phyloP scores from a whole-genome alignment of 2,888 invertebrate genomes.

The Diarsia rubi region DNA sequence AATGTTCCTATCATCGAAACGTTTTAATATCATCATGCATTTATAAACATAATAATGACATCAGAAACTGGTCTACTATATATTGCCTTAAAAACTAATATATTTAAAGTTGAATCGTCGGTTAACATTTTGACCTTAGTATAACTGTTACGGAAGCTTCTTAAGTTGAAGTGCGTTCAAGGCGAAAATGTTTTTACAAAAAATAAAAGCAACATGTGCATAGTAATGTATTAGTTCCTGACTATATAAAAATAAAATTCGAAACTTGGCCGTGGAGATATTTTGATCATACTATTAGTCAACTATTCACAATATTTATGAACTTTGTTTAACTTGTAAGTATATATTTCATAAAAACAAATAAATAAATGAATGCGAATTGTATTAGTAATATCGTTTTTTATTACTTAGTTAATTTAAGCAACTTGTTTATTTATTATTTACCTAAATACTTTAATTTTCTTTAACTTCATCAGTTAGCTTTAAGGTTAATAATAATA shows the following conservation, averaged over 20 bases:
- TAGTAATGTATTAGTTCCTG: constrained; percentile 4
- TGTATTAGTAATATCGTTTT: neutral
- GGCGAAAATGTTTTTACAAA: neutral
- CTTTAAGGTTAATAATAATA: no score
- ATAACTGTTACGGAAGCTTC: constrained; percentile 18
- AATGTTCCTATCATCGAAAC: neutral
- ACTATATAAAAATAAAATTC: neutral
- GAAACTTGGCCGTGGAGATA: neutral
- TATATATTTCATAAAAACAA: neutral
- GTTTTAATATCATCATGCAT: neutral
- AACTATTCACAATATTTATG: neutral
- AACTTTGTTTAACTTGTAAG: neutral
- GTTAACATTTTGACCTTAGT: neutral
- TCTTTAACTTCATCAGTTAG: neutral
- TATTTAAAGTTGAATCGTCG: neutral
- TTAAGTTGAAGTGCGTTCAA: neutral
- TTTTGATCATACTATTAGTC: neutral
- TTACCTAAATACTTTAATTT: no score
- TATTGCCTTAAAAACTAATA: neutral
- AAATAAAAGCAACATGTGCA: neutral
- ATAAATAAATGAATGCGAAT: neutral
- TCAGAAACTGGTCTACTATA: neutral
- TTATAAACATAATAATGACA: neutral
- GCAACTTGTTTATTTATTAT: neutral
- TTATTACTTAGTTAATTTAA: no score